Percentiles rank a stretch among this genome's conserved stretches.
Conservation (phyloP, 2,888 invertebrate species). For the Mythimna impura region DNA sequence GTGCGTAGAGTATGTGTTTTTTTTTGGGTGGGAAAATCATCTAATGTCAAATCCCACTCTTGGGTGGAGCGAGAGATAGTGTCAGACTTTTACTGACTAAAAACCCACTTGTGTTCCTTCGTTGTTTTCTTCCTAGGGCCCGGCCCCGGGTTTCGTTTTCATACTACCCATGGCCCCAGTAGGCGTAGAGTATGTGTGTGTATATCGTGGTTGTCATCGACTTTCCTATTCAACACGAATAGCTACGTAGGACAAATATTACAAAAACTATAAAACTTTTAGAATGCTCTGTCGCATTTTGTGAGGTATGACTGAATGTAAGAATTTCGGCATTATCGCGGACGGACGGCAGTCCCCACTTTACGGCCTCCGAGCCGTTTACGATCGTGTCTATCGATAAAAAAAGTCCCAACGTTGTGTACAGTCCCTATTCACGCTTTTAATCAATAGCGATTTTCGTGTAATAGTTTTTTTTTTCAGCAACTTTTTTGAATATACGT, state of each 20-base stretch:
- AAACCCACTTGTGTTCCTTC: too few species aligned
- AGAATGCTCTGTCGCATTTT: constrained; percentile 48
- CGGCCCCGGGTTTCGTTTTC: too few species aligned
- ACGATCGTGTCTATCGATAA: constrained; percentile 65
- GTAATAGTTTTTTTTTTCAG: constrained; percentile 50
- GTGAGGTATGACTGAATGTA: constrained; percentile 63
- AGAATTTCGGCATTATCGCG: constrained; percentile 59
- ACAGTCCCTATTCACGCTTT: constrained; percentile 40
- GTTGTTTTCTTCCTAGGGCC: too few species aligned
- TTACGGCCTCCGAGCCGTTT: constrained; percentile 64
- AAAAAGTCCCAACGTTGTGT: constrained; percentile 40
- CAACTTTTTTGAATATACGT: constrained; percentile 50
- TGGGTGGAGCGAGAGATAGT: too few species aligned
- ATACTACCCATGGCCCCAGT: too few species aligned
- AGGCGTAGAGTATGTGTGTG: too few species aligned
- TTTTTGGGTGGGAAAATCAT: too few species aligned
- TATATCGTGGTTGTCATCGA: too few species aligned
- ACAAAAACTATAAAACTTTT: constrained; percentile 53
- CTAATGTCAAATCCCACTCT: too few species aligned
- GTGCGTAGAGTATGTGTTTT: too few species aligned
- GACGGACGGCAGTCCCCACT: constrained; percentile 37
- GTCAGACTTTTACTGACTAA: too few species aligned
- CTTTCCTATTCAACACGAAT: constrained; percentile 14
- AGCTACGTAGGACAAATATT: constrained; percentile 25
- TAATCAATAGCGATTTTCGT: constrained; percentile 60